Evolutionary conservation across 2,888 invertebrate species (phyloP), one percentile per base, ranked within the genome.

Genomic region (Pollenia labialis): DNA sequence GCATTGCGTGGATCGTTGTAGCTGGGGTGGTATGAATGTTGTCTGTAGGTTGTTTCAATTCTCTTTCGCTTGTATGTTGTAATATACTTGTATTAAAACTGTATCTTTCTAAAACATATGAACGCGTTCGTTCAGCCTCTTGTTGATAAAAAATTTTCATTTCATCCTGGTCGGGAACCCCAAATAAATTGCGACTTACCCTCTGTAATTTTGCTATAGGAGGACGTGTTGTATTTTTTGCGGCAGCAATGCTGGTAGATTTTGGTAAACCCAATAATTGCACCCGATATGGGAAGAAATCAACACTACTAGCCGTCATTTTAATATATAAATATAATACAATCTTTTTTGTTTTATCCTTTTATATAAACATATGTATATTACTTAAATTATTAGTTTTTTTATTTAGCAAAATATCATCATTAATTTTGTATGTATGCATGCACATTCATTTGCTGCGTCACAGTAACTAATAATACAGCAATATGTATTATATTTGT

Each of bases 111-210:
- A 68, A 74, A 10, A 85, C 68, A 48, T 85, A 77, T n/a, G 68
- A 75, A 23, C 64, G 84, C 60, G 69, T 68, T 56, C 82, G 68
- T 68, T 75, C 66, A 23, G 75, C 75, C 46, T 88, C 88, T 68
- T 72, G 58, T 23, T 87, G 75, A 40, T 85, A 85, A 18, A 81
- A 46, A 14, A 54, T 54, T 64, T 60, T 68, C 64, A 88, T 85
- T 75, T 88, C 88, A 14, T n/a, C 40, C 9, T 75, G 85, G 44
- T 88, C 80, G 12, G 88, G 88, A 40, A 69, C 4, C 12, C 86
- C 88, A 68, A 88, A 88, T 50, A 88, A 82, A 80, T 86, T 86
- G 50, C 88, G 79, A 62, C 88, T 84, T 50, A 87, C 72, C 1
- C 76, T 42, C 0, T 69, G 72, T 16, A 77, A 18, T 60, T 66